These are phyloP conservation scores for Mormoops blainvillei DNA, from an alignment of 2,113 vertebrate species.

Conservation along the genomic window DNA sequence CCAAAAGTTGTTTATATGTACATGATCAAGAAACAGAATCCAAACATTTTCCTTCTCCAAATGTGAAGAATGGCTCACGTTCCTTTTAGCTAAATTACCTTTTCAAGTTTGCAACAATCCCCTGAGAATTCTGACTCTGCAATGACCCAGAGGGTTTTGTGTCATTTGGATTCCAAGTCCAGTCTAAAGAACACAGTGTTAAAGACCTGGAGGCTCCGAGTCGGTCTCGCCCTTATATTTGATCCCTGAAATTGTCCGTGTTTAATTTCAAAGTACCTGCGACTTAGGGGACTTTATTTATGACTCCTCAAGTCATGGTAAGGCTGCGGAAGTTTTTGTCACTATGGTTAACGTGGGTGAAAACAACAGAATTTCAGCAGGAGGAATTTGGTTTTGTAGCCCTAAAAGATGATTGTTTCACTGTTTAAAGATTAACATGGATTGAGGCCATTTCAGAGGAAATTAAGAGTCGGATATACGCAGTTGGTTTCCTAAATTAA, in stretches of 20 bases:
- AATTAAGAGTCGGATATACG: background rate
- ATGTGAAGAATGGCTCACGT: background rate
- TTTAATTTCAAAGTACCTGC: background rate
- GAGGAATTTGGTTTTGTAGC: background rate
- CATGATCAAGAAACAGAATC: background rate
- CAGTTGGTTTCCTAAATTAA: background rate
- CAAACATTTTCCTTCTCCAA: background rate
- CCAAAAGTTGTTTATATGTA: background rate
- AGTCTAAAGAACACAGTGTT: background rate
- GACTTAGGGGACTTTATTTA: background rate
- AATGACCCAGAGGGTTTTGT: background rate
- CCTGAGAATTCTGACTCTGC: background rate
- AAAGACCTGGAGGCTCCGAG: background rate
- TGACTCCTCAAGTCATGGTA: background rate
- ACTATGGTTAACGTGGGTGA: background rate
- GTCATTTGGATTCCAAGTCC: background rate
- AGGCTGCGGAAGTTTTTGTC: background rate
- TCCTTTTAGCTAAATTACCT: background rate
- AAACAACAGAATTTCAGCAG: constrained; percentile 7
- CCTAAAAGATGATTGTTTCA: background rate
- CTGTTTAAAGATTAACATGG: background rate
- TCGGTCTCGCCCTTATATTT: background rate
- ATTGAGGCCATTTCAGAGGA: background rate
- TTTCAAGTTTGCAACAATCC: background rate
- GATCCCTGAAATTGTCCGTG: background rate